These are phyloP conservation scores for Bradynema listronoti DNA, from an alignment of 1,140 invertebrate species.

Conservation along the genomic window DNA sequence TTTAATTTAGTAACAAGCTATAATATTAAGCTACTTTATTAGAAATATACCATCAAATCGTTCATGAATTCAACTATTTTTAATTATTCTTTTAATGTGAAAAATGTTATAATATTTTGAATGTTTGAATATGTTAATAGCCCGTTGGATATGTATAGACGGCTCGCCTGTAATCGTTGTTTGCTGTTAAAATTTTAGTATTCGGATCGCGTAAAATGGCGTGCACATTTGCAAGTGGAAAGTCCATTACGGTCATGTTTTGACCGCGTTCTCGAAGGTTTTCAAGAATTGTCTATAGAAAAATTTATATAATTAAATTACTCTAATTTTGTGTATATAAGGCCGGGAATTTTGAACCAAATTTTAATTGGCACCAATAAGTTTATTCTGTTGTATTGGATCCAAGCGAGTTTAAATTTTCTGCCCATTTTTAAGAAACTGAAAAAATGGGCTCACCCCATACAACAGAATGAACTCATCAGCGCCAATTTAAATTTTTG, in stretches of 20 bases:
- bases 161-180: constrained; percentile 31
- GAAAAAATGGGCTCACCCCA: too few relatives aligned
- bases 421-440: not conserved
- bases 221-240: constrained; percentile 34
- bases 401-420: not conserved
- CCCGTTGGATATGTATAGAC: constrained; percentile 43
- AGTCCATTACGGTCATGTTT: constrained; percentile 28
- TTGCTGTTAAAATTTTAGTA: constrained; percentile 22
- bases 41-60: too few relatives aligned
- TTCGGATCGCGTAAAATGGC: constrained; percentile 31
- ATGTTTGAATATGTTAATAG: too few relatives aligned
- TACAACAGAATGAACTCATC: too few relatives aligned
- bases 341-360: not conserved
- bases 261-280: constrained; percentile 27
- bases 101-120: too few relatives aligned
- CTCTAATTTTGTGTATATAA: not conserved
- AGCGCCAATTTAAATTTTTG: too few relatives aligned
- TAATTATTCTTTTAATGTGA: too few relatives aligned
- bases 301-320: constrained; percentile 1
- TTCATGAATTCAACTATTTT: too few relatives aligned
- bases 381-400: not conserved
- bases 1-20: too few relatives aligned
- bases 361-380: not conserved
- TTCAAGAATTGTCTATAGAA: constrained; percentile 31
- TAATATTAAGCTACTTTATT: too few relatives aligned